Evolutionary conservation across 2,797 vertebrate genomes (phyloP), one percentile per base, ranked within the genome.

Genomic region (Poecile montanus): DNA sequence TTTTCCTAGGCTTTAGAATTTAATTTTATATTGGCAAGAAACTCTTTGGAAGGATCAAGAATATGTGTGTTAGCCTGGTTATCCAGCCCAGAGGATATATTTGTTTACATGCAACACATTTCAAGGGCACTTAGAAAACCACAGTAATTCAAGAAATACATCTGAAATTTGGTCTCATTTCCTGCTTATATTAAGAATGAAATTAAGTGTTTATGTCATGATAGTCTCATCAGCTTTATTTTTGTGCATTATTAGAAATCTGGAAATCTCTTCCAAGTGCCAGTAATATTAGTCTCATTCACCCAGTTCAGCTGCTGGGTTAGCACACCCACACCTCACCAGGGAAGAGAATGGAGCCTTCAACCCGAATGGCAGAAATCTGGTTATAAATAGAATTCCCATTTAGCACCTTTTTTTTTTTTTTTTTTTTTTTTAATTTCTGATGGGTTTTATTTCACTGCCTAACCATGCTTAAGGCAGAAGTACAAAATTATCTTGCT

Each of bases 61-160:
- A 53, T 15, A 58, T 32, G 22, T n/a, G 20, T 77, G 62, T 94
- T 85, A 91, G 44, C 50, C 76, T 56, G 22, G 61, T 94, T 96
- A 95, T 70, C 89, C 88, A 96, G 57, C 74, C 70, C 89, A 88
- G 60, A 88, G 78, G 66, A 88, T 18, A 85, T 56, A 72, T 74
- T 97, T 94, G 88, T 81, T 95, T 93, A 91, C 67, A 85, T 42
- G 71, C 63, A 96, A 85, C 68, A 80, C 65, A 79, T 96, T 95
- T 91, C 66, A 84, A 95, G 81, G 77, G 73, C 72, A 92, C 65
- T 76, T 74, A 85, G 66, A 94, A 93, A 92, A 92, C 58, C 54
- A 80, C 90, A 95, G 88, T 61, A 80, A 93, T 96, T 91, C 53
- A 81, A 88, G 53, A 89, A 96, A 94, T 89, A 95, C 62, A 79